Conservation (phyloP, 2,888 invertebrate genomes). For the Troilus luridus region DNA sequence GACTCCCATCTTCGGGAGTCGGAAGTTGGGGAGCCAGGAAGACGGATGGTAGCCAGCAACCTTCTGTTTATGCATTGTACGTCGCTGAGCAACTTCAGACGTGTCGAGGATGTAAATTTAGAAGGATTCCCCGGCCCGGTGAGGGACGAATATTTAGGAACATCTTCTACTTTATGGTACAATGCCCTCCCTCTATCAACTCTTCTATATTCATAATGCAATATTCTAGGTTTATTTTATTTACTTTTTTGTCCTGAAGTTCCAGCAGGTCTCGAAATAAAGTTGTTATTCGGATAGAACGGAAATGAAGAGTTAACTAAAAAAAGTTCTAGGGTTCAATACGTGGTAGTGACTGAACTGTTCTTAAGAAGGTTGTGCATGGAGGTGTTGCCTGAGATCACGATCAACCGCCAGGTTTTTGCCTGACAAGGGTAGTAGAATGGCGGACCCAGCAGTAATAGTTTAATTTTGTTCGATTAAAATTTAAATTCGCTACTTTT, state of each 20-base stretch:
- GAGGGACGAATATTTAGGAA: not conserved
- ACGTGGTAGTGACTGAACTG: too few relatives aligned
- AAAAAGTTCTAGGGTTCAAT: too few relatives aligned
- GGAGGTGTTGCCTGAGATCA: too few relatives aligned
- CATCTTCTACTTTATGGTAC: not conserved
- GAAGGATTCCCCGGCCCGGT: not conserved
- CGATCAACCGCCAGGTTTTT: too few relatives aligned
- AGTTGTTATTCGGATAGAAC: not conserved
- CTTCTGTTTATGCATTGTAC: slow-evolving; percentile 19
- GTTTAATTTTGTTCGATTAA: too few relatives aligned
- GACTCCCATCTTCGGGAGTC: not conserved
- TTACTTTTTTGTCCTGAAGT: too few relatives aligned
- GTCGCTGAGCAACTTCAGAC: slow-evolving; percentile 14
- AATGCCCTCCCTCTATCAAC: not conserved
- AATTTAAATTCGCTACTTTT: too few relatives aligned
- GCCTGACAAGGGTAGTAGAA: too few relatives aligned
- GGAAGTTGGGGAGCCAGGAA: not conserved
- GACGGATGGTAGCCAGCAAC: not conserved
- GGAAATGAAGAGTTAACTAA: not conserved
- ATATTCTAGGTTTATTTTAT: not conserved
- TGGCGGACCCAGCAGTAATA: too few relatives aligned
- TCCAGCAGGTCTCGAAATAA: not conserved
- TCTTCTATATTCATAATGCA: not conserved
- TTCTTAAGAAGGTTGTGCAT: too few relatives aligned
- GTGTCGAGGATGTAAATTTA: slow-evolving; percentile 28